phyloP scores from a whole-genome alignment of 2,888 invertebrate species.

The Melieria crassipennis region DNA sequence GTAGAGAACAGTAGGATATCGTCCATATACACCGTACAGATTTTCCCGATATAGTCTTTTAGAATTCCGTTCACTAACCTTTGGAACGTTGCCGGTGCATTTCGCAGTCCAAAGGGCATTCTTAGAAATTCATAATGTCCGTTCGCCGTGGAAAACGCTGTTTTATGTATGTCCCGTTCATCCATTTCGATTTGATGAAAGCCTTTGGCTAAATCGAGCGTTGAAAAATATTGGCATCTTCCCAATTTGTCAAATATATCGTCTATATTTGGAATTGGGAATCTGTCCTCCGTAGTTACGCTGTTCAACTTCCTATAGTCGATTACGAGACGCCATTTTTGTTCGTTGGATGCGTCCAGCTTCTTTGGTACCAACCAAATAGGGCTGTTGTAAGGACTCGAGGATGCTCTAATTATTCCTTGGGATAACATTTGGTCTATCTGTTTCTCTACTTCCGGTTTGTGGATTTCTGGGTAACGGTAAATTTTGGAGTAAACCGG shows the following conservation, averaged over 20 bases:
- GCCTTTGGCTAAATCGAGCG: slow-evolving; percentile 29
- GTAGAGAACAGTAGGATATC: not conserved
- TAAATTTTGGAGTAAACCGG: not conserved
- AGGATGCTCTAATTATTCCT: slow-evolving; percentile 11
- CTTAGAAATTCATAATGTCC: slow-evolving; percentile 28
- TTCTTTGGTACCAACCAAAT: slow-evolving; percentile 5
- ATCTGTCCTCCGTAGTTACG: slow-evolving; percentile 6
- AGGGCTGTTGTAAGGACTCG: slow-evolving; percentile 12
- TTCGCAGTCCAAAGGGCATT: slow-evolving; percentile 26
- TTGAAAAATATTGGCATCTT: slow-evolving; percentile 13
- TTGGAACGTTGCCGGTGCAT: slow-evolving; percentile 19
- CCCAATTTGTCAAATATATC: slow-evolving; percentile 23
- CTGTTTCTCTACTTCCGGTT: not conserved
- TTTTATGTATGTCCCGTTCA: slow-evolving; percentile 21
- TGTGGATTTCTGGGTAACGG: slow-evolving; percentile 6
- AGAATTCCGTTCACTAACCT: not conserved
- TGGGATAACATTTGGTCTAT: slow-evolving; percentile 15
- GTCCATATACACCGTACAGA: not conserved
- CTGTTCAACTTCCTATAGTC: slow-evolving; percentile 3
- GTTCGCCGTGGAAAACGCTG: slow-evolving; percentile 31
- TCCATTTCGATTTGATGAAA: slow-evolving; percentile 32
- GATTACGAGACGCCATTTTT: slow-evolving; percentile 4
- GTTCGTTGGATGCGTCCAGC: not conserved
- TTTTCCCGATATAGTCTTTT: not conserved
- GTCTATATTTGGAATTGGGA: slow-evolving; percentile 17